Conservation (phyloP, 2,113 vertebrate genomes). For the Hydropotes inermis region DNA sequence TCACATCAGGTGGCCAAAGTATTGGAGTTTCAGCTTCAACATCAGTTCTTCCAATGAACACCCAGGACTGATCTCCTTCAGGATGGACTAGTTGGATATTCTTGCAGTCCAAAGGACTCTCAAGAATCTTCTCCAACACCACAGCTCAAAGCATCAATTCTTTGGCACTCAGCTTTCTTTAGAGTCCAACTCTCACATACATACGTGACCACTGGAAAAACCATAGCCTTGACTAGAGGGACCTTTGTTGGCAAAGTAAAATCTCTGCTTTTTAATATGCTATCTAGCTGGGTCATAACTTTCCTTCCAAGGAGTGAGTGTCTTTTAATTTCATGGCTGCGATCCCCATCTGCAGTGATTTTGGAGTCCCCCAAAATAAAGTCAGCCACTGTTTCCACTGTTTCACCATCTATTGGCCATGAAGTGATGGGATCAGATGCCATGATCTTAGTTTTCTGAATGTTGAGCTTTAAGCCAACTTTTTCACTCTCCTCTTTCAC, state of each 20-base stretch:
- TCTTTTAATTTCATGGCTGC: background rate
- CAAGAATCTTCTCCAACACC: background rate
- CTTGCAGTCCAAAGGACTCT: background rate
- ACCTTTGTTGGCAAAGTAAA: background rate
- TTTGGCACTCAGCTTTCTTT: fast-evolving
- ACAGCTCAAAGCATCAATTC: background rate
- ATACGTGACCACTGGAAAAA: background rate
- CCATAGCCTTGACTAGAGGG: background rate
- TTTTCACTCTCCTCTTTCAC: background rate
- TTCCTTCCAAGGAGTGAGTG: background rate
- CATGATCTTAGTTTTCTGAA: background rate
- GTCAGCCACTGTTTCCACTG: background rate
- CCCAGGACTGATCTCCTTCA: background rate
- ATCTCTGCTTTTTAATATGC: background rate
- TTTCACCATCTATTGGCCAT: background rate
- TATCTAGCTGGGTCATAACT: background rate
- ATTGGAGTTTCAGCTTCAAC: background rate
- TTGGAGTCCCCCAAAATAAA: background rate
- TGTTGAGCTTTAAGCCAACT: background rate
- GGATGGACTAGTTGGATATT: background rate
- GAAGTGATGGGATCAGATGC: background rate
- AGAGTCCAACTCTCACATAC: background rate
- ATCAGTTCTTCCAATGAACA: background rate
- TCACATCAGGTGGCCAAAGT: background rate
- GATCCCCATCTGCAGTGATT: background rate